Evolutionary conservation across 37 sponge, comb jelly and placozoan genomes (phyloP).

Genomic region (Chondrosia reniformis): DNA sequence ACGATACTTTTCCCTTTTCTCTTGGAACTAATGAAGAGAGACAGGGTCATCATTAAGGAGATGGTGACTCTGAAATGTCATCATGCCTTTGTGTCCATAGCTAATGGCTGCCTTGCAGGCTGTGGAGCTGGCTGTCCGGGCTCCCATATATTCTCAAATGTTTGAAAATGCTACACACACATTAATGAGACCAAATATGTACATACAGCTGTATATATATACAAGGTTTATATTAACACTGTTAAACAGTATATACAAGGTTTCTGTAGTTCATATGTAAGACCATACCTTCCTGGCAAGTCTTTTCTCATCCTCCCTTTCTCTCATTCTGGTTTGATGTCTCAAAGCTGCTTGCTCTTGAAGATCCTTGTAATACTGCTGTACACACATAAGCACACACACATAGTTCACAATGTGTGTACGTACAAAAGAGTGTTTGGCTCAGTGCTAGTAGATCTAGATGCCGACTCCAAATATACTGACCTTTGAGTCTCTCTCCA

Average conservation of each 20-base stretch:
- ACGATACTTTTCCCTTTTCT: not conserved
- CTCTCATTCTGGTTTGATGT: not conserved
- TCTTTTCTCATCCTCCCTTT: slow-evolving; percentile 22
- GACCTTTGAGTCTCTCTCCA: no score
- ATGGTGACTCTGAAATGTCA: not conserved
- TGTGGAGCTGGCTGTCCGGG: no score
- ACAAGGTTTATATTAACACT: not conserved
- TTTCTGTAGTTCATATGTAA: not conserved
- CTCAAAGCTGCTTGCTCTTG: slow-evolving; percentile 52
- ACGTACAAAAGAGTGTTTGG: no score
- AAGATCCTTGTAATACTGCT: slow-evolving; percentile 35
- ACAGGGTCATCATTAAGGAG: no score
- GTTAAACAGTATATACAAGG: not conserved
- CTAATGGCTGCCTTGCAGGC: not conserved
- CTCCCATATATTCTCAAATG: not conserved
- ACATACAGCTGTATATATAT: not conserved
- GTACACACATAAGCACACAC: not conserved
- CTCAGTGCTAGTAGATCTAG: no score
- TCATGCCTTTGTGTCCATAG: slow-evolving; percentile 4
- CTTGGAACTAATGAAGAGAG: not conserved
- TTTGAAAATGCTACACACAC: not conserved
- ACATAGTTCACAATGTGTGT: not conserved
- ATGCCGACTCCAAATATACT: no score
- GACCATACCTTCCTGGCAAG: not conserved
- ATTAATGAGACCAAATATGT: not conserved